A percentile compares a stretch with the other conserved stretches of the same genome.
Conservation (phyloP, 2,113 vertebrate genomes). For the Brachypodius melanocephalos region DNA sequence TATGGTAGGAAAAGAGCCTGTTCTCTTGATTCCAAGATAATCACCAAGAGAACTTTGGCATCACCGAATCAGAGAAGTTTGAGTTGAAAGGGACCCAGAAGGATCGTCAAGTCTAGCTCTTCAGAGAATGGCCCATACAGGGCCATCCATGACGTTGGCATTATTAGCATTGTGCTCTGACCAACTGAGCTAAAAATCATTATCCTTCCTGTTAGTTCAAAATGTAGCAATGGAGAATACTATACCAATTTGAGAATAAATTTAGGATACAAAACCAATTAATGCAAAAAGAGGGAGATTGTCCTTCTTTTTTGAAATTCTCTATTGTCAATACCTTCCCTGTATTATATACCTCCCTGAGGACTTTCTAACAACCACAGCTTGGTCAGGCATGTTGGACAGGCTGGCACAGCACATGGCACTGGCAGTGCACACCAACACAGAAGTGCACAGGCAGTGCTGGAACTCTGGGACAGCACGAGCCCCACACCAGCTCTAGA, state of each 20-base stretch:
- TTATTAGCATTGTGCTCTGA: background rate
- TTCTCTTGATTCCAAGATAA: background rate
- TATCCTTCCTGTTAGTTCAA: background rate
- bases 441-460: rapidly evolving
- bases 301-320: background rate
- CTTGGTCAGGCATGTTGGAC: background rate
- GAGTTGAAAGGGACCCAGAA: background rate
- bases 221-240: background rate
- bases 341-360: no score
- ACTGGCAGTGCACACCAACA: rapidly evolving
- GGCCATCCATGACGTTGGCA: rapidly evolving
- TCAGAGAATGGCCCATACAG: background rate
- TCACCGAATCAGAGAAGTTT: background rate
- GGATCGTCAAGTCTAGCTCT: no score
- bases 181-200: background rate
- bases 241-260: background rate
- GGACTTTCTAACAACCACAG: background rate
- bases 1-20: background rate
- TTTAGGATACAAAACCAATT: background rate
- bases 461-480: background rate
- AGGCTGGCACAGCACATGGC: rapidly evolving
- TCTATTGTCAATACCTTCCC: background rate
- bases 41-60: background rate
- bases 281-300: background rate
- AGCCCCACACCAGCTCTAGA: background rate